These are phyloP conservation scores for Rhea americana DNA, from an alignment of 2,113 vertebrate species.

Conservation along the genomic window DNA sequence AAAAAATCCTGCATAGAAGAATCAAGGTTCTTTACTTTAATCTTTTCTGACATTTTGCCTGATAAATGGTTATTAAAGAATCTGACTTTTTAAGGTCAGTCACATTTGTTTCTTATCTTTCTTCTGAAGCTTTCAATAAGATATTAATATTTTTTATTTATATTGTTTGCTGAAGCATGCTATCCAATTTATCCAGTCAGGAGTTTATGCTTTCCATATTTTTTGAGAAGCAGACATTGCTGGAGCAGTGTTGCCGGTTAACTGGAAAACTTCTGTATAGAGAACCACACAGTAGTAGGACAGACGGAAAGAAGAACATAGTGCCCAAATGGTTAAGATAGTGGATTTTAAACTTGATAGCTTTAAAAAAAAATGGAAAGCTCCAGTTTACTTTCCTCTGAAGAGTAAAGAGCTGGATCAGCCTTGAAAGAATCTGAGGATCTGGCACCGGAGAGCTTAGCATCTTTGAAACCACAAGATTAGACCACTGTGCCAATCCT, in stretches of 20 bases:
- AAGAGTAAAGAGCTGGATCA: not conserved
- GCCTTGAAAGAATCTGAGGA: not conserved
- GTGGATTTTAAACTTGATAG: not conserved
- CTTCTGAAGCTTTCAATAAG: slow-evolving; percentile 6
- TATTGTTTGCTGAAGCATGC: not conserved
- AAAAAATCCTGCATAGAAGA: not conserved
- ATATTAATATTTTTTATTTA: not conserved
- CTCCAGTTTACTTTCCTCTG: not conserved
- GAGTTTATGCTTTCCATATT: not conserved
- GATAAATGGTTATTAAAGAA: slow-evolving; percentile 34
- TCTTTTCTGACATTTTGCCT: slow-evolving; percentile 65
- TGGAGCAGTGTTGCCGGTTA: not conserved
- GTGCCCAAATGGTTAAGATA: not conserved
- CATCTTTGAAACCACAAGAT: not conserved
- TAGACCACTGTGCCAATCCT: not conserved
- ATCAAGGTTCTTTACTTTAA: slow-evolving; percentile 56
- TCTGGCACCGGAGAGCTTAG: not conserved
- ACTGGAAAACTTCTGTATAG: not conserved
- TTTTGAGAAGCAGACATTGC: not conserved
- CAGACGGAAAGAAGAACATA: not conserved
- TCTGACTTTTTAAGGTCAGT: not conserved
- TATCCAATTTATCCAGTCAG: not conserved
- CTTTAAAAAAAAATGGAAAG: not conserved
- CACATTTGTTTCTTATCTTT: not conserved
- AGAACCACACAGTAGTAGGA: not conserved